Conservation (phyloP, 2,113 vertebrate genomes). For the Pterocles gutturalis region DNA sequence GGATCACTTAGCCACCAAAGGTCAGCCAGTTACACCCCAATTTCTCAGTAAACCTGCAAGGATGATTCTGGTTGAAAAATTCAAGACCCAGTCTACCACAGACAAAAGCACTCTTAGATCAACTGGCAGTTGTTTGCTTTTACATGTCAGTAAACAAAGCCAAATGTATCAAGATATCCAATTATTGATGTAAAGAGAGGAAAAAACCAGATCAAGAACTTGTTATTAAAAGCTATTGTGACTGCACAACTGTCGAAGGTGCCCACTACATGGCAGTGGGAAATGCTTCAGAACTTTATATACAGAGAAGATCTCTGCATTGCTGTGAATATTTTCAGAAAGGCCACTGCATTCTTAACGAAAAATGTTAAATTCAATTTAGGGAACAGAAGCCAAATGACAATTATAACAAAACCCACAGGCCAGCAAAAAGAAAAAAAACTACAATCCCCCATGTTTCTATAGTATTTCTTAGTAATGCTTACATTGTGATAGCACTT, state of each 20-base stretch:
- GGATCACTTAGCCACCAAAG: background rate
- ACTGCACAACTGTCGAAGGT: background rate
- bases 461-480: background rate
- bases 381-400: background rate
- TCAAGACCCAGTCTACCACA: background rate
- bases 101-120: background rate
- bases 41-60: background rate
- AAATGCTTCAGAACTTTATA: background rate
- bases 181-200: background rate
- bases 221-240: background rate
- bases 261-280: background rate
- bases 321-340: background rate
- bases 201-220: background rate
- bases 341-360: background rate
- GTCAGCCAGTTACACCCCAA: background rate
- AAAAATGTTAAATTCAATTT: background rate
- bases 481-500: background rate
- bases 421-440: background rate
- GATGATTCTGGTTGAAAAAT: background rate
- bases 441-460: background rate
- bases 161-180: background rate
- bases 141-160: background rate
- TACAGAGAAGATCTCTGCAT: background rate
- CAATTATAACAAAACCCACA: background rate
- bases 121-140: background rate